Evolutionary conservation across 2,113 vertebrate species (phyloP), one percentile per base, ranked within the genome.

Genomic region (Chamaea fasciata): DNA sequence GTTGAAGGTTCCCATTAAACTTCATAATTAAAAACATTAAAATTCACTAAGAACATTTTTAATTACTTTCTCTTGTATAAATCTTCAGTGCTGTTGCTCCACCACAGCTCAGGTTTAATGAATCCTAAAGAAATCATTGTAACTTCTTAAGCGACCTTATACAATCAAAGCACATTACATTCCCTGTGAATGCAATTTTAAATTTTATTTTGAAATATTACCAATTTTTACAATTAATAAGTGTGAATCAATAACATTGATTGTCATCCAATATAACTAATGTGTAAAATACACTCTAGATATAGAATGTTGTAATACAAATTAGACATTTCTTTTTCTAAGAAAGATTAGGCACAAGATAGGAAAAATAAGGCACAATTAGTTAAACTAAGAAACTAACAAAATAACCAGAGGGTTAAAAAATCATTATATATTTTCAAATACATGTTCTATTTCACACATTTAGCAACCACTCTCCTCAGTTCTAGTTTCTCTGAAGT

Each of bases 21-120:
- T 59, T 35, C 44, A n/a, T n/a, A 5, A 41, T 16, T 19, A 49
- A 77, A 69, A 20, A 4, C 7, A 39, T 57, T 67, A 53, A 52
- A 83, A 73, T 21, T 81, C 53, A 68, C 11, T 18, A 17, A 52
- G 26, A 15, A 62, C 2, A 60, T 9, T 57, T 57, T 71, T 19
- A 30, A 35, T 70, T 63, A 28, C 19, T 89, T 70, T 62, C 3
- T 63, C 27, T 76, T 70, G 42, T 14, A 47, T 42, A 41, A 77
- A 46, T 57, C 19, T 75, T 91, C 18, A 76, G 14, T 27, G 28
- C 4, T 7, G 8, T n/a, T 52, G 12, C 46, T 79, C 62, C 44
- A 53, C 11, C 0, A 0, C 7, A 47, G 7, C 53, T 79, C 23
- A 53, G 19, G 5, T 83, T 75, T 83, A 62, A 76, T 2, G 2